Conservation (phyloP, 2,888 invertebrate genomes). For the Xiphydria camelus region DNA sequence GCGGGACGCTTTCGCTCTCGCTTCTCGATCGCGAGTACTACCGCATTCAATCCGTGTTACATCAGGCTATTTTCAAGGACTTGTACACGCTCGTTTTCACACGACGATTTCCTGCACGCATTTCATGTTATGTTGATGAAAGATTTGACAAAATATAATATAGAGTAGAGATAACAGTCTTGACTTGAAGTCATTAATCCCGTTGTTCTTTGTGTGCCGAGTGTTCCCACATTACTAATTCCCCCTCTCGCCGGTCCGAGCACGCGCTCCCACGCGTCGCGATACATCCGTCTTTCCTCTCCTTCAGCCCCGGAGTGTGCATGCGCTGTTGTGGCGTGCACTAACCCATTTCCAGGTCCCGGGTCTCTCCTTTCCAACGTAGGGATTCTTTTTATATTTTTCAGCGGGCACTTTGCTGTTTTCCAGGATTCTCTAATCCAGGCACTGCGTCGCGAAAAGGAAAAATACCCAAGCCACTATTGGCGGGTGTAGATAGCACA, state of each 20-base stretch:
- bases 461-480: conserved; percentile 75
- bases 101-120: conserved; percentile 11
- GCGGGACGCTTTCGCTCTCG: too few species aligned
- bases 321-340: conserved; percentile 60
- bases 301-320: conserved; percentile 44
- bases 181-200: conserved; percentile 30
- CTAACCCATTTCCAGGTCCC: conserved; percentile 56
- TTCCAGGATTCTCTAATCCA: conserved; percentile 81
- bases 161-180: conserved; percentile 24
- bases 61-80: too few species aligned
- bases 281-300: too few species aligned
- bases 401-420: conserved; percentile 84
- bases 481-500: conserved; percentile 66
- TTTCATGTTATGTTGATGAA: conserved; percentile 21
- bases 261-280: too few species aligned
- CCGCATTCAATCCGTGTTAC: too few species aligned
- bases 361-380: conserved; percentile 52
- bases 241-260: too few species aligned
- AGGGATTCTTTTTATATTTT: conserved; percentile 64
- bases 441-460: conserved; percentile 75
- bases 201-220: too few species aligned
- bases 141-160: conserved; percentile 13
- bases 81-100: conserved; percentile 9
- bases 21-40: too few species aligned
- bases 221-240: too few species aligned